Percentiles rank a stretch among this genome's conserved stretches.
Evolutionary conservation across 2,797 vertebrate genomes (phyloP).

Genomic region (Microctenopoma stevenorrisi): DNA sequence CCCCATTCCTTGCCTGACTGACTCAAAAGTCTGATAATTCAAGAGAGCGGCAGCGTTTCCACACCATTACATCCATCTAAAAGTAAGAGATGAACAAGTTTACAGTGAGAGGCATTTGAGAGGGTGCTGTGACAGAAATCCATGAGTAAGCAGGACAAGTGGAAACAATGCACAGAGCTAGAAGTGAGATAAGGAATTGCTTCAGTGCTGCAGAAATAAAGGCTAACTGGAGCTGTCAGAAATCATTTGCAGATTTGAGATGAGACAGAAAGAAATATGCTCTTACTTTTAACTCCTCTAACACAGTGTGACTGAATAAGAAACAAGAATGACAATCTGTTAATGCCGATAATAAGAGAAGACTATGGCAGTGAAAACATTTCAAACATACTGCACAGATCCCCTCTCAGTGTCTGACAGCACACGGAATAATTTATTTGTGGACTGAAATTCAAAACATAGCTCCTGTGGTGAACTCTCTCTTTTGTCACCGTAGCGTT

Average conservation of each 20-base stretch:
- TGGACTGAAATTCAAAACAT: slow-evolving; percentile 25
- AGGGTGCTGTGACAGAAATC: slow-evolving; percentile 32
- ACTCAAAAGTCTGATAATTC: slow-evolving; percentile 54
- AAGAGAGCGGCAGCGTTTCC: slow-evolving; percentile 48
- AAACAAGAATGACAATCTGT: slow-evolving; percentile 15
- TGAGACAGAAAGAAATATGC: slow-evolving; percentile 13
- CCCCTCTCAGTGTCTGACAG: slow-evolving; percentile 35
- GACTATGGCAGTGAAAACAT: slow-evolving; percentile 30
- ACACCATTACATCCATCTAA: slow-evolving; percentile 66
- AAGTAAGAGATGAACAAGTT: slow-evolving; percentile 69
- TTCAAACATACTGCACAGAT: slow-evolving; percentile 46
- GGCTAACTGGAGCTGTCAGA: slow-evolving; percentile 45
- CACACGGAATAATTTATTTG: slow-evolving; percentile 48
- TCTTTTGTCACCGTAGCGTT: slow-evolving; percentile 39
- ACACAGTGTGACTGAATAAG: slow-evolving; percentile 14
- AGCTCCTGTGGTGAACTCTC: slow-evolving; percentile 39
- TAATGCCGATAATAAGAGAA: slow-evolving; percentile 27
- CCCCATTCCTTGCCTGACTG: slow-evolving; percentile 74
- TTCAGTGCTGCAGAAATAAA: slow-evolving; percentile 44
- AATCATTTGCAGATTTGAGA: slow-evolving; percentile 37
- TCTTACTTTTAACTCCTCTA: slow-evolving; percentile 28
- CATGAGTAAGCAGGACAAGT: slow-evolving; percentile 57
- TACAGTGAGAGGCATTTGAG: slow-evolving; percentile 47
- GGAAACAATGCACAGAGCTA: slow-evolving; percentile 53
- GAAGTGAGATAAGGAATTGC: slow-evolving; percentile 26